Base-by-base conservation (phyloP, 2,113 vertebrate species). In the Paraplagusia blochii region DNA sequence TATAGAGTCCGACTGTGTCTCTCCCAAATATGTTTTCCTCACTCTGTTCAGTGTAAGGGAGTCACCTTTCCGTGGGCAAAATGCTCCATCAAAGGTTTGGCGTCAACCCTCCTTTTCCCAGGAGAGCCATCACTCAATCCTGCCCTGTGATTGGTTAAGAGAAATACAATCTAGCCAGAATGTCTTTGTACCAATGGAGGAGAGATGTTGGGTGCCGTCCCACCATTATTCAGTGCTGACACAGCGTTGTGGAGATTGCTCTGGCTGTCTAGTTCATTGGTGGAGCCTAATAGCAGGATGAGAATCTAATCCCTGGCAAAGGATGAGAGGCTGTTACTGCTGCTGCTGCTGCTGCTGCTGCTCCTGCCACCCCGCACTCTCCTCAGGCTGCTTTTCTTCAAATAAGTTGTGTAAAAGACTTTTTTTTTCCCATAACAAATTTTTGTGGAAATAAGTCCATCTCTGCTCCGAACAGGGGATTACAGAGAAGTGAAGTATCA, bases 221-320 rank as follows among this genome's bases (percentile, higher is more conserved):
- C n/a, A 51, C n/a, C 34, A 17, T 17, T 51, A n/a, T 36, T 34
- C 15, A 12, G 49, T 15, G 49, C 48, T 50, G 29, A 50, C 48
- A 50, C 48, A 50, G 48, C 49, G 10, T 33, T 17, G 12, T 51
- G 49, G 49, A 51, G 49, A 51, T 51, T 7, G 29, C 33, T 35
- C 49, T 36, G 49, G 34, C 49, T 51, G 49, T 36, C 49, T 82
- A 74, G 72, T 72, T 14, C 76, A 87, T 85, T 90, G 90, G 87
- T 90, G 83, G 68, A 84, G 86, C 84, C 91, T 90, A 84, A 90
- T 82, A 79, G 90, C 89, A 90, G 86, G 80, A 86, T 81, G 88
- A 79, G 66, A 91, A 87, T 82, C 79, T 81, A 87, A 90, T 88
- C 70, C 88, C 90, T 92, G 87, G 87, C 84, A 90, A 69, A 77